A percentile compares a stretch with the other conserved stretches of the same genome.
Evolutionary conservation across 2,113 vertebrate species (phyloP).

Genomic region (Mastomys coucha): DNA sequence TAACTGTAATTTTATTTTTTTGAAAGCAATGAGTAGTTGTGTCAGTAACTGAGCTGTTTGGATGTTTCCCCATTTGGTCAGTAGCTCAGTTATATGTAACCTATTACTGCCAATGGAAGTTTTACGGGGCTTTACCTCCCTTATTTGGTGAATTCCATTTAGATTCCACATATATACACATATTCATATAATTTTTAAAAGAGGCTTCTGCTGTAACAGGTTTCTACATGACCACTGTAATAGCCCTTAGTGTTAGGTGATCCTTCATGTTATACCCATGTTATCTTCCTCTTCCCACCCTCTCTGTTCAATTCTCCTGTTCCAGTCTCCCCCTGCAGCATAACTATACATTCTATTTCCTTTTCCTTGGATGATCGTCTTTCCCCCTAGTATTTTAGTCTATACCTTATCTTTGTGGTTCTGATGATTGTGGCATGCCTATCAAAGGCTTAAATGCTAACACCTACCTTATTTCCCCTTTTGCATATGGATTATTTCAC

Average conservation of each 20-base stretch:
- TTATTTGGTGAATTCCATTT: background rate
- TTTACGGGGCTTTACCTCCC: background rate
- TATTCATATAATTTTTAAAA: background rate
- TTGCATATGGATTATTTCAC: background rate
- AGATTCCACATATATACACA: background rate
- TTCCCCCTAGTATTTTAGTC: background rate
- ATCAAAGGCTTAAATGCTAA: background rate
- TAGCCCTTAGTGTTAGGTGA: background rate
- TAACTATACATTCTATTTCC: background rate
- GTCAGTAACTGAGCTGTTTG: background rate
- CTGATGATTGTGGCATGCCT: background rate
- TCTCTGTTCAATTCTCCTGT: background rate
- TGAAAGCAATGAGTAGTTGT: background rate
- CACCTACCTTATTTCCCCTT: background rate
- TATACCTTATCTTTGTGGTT: background rate
- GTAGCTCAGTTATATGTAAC: background rate
- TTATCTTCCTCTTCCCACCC: background rate
- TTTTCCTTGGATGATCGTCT: background rate
- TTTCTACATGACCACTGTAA: background rate
- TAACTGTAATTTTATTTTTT: background rate
- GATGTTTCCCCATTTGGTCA: background rate
- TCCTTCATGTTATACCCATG: background rate
- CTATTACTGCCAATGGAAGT: background rate
- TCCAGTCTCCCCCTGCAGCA: background rate
- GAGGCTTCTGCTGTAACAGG: background rate